Percentiles rank a stretch among this genome's conserved stretches.
Conservation (phyloP, 2,888 invertebrate species). For the Baronia brevicornis region DNA sequence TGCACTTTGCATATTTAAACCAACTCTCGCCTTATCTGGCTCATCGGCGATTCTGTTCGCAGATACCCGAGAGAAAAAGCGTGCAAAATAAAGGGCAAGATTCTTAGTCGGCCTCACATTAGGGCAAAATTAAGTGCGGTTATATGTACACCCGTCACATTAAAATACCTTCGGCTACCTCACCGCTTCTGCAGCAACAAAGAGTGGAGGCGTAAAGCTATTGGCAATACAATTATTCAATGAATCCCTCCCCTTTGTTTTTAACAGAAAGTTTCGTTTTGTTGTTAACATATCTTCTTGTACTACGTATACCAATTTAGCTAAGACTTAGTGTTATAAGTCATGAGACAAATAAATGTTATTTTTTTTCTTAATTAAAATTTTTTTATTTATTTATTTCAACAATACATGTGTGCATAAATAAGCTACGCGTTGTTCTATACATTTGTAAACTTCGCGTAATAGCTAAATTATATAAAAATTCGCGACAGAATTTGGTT, state of each 20-base stretch:
- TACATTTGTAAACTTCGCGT: no score
- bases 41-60: conserved; percentile 64
- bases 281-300: conserved; percentile 41
- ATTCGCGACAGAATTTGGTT: no score
- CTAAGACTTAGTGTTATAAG: no score
- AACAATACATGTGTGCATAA: no score
- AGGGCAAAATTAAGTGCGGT: conserved; percentile 73
- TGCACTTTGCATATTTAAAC: conserved; percentile 73
- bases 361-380: no score
- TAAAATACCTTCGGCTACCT: conserved; percentile 67
- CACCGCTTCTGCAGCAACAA: conserved; percentile 50
- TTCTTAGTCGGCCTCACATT: conserved; percentile 59
- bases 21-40: conserved; percentile 66
- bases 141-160: conserved; percentile 69
- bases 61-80: conserved; percentile 60
- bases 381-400: no score
- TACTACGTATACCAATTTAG: no score
- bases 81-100: conserved; percentile 43
- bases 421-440: no score
- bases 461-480: no score
- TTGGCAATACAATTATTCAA: conserved; percentile 60
- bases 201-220: conserved; percentile 36
- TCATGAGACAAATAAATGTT: no score
- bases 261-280: conserved; percentile 33
- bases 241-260: conserved; percentile 42